Conservation (phyloP, 2,113 vertebrate genomes). For the Anoura caudifer region DNA sequence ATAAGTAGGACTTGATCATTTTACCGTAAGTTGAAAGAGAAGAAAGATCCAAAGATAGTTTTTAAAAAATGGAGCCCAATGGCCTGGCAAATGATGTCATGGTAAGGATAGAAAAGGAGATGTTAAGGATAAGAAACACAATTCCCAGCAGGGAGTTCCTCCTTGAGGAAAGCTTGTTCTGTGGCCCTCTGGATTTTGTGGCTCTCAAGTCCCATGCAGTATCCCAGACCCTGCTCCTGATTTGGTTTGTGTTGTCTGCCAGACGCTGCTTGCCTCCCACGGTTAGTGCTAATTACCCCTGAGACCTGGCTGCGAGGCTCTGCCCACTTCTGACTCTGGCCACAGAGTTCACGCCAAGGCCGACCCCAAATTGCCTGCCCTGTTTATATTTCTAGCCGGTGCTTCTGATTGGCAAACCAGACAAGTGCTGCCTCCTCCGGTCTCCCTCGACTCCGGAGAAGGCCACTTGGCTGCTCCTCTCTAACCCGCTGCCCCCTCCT, state of each 20-base stretch:
- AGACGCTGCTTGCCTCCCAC: background rate
- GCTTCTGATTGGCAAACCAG: background rate
- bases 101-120: background rate
- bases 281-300: background rate
- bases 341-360: background rate
- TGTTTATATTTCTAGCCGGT: constrained; percentile 4
- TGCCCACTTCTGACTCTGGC: background rate
- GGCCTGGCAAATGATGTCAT: background rate
- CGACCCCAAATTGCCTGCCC: background rate
- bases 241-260: background rate
- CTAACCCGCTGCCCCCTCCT: background rate
- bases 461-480: background rate
- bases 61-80: background rate
- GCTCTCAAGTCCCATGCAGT: background rate
- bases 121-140: background rate
- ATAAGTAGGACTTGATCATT: background rate
- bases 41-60: background rate
- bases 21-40: background rate
- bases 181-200: background rate
- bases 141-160: background rate
- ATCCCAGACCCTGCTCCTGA: background rate
- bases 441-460: background rate
- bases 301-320: background rate
- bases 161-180: background rate
- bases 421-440: background rate